Conservation (phyloP, 2,888 invertebrate species). For the Meta bourneti region DNA sequence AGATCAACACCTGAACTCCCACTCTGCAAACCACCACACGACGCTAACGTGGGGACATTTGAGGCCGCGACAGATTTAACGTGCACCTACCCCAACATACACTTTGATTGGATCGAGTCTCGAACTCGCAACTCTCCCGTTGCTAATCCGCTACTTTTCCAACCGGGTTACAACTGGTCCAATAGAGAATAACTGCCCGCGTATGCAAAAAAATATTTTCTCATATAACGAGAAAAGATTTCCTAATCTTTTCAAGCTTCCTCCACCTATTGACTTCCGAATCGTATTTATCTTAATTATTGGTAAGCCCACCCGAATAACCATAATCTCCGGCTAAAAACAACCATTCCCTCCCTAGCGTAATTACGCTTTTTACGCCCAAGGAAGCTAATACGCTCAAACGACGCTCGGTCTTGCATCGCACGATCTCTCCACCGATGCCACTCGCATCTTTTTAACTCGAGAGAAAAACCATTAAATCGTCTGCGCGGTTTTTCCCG, state of each 20-base stretch:
- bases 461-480: constrained; percentile 41
- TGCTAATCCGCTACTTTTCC: no score
- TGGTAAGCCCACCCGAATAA: neutral
- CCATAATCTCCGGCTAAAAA: neutral
- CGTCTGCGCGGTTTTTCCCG: constrained; percentile 8
- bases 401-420: neutral
- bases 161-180: no score
- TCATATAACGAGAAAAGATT: no score
- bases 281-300: neutral
- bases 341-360: neutral
- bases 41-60: no score
- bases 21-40: no score
- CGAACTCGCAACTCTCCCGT: no score
- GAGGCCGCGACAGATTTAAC: no score
- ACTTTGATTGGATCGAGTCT: no score
- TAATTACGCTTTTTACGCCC: neutral
- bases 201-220: no score
- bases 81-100: no score
- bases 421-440: neutral
- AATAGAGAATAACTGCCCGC: no score
- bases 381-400: neutral
- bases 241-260: neutral
- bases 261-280: neutral
- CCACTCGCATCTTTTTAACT: neutral
- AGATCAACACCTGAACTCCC: no score